Percentiles rank a stretch among this genome's conserved stretches.
These are phyloP conservation scores for Fopius arisanus DNA, from an alignment of 1,140 invertebrate species.

Conservation along the genomic window DNA sequence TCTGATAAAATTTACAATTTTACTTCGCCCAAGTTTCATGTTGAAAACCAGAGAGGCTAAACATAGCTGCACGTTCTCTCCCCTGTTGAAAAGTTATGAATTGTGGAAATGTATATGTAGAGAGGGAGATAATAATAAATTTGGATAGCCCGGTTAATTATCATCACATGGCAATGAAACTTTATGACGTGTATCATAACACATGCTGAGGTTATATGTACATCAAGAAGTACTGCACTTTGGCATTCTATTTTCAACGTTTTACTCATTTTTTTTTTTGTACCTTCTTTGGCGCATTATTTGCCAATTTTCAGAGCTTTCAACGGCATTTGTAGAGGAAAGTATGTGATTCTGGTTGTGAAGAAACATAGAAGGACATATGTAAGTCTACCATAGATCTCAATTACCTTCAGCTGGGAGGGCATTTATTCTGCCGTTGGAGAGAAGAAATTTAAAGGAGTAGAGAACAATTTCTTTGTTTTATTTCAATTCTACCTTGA, in stretches of 20 bases:
- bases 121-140: neutral
- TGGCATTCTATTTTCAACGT: neutral
- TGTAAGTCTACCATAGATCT: neutral
- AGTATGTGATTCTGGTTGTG: neutral
- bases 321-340: neutral
- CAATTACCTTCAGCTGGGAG: neutral
- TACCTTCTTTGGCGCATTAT: neutral
- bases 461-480: neutral
- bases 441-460: neutral
- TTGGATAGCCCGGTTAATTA: neutral
- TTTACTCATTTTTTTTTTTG: neutral
- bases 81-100: neutral
- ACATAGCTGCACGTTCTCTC: neutral
- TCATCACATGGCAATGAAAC: neutral
- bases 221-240: neutral
- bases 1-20: neutral
- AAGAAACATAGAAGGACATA: neutral
- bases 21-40: neutral
- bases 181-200: neutral
- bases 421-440: neutral
- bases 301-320: neutral
- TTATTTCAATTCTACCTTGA: neutral
- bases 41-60: neutral
- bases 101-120: neutral
- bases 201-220: neutral